Evolutionary conservation across 1,140 invertebrate species (phyloP).

Genomic region (Lamellibrachia luymesi): DNA sequence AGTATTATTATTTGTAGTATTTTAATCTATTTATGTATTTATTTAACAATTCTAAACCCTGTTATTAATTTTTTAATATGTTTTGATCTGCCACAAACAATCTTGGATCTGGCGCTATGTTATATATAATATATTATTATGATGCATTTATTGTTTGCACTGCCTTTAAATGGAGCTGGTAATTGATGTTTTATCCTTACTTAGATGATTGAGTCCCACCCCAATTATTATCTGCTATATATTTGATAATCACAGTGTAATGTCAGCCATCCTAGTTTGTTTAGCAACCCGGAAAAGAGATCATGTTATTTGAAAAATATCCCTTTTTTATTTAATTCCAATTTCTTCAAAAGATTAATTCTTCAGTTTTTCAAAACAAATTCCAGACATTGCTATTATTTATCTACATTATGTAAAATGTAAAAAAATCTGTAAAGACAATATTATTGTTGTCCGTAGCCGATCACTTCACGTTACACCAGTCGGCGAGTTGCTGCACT

Average conservation of each 20-base stretch:
- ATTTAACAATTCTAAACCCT: too few relatives aligned
- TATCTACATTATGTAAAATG: background rate
- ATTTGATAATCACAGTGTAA: background rate
- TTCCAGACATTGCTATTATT: background rate
- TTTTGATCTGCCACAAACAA: too few relatives aligned
- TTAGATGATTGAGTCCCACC: background rate
- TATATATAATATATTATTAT: too few relatives aligned
- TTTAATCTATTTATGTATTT: too few relatives aligned
- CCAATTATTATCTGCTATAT: background rate
- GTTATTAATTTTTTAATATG: too few relatives aligned
- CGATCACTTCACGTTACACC: background rate
- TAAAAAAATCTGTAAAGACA: background rate
- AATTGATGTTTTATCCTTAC: too few relatives aligned
- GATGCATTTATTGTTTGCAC: too few relatives aligned
- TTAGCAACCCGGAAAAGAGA: background rate
- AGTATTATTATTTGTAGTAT: too few relatives aligned
- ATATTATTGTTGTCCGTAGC: background rate
- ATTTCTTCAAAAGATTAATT: background rate
- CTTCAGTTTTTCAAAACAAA: background rate
- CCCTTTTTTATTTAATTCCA: too few relatives aligned
- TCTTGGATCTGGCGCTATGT: too few relatives aligned
- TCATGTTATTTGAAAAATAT: background rate
- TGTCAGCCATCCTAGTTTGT: background rate
- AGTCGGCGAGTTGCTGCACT: constrained; percentile 52
- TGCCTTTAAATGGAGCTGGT: too few relatives aligned